These are phyloP conservation scores for Ondatra zibethicus DNA, from an alignment of 2,113 vertebrate species.

Conservation along the genomic window DNA sequence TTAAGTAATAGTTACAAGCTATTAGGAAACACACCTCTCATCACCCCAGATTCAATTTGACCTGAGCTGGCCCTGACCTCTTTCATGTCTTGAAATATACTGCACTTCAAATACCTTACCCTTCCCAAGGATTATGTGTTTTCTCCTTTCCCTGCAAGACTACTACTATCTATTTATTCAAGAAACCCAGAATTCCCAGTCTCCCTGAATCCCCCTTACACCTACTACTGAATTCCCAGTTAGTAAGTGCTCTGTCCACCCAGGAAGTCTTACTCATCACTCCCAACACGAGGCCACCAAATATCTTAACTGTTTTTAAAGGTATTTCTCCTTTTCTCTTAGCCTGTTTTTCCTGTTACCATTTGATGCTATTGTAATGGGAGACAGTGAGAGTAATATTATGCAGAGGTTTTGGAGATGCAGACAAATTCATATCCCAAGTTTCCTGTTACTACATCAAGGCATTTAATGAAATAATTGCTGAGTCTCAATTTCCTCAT, in stretches of 20 bases:
- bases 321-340: background rate
- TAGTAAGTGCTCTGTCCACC: background rate
- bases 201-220: slow-evolving; percentile 6
- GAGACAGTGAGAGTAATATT: background rate
- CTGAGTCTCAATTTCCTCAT: slow-evolving; percentile 7
- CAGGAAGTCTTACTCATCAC: background rate
- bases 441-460: slow-evolving; percentile 23
- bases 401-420: background rate
- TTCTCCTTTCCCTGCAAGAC: slow-evolving; percentile 19
- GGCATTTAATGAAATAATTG: slow-evolving; percentile 41
- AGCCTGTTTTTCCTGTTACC: slow-evolving; percentile 38
- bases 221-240: background rate
- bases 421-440: background rate
- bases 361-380: background rate
- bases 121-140: background rate
- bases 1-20: background rate
- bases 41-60: background rate
- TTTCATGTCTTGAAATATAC: background rate
- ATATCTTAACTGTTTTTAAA: background rate
- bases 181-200: slow-evolving; percentile 21
- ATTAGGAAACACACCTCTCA: background rate
- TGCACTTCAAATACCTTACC: background rate
- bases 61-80: background rate
- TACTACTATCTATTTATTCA: slow-evolving; percentile 9
- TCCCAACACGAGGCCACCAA: background rate